Evolutionary conservation across 1,140 invertebrate genomes (phyloP).

Genomic region (Anadara kagoshimensis): DNA sequence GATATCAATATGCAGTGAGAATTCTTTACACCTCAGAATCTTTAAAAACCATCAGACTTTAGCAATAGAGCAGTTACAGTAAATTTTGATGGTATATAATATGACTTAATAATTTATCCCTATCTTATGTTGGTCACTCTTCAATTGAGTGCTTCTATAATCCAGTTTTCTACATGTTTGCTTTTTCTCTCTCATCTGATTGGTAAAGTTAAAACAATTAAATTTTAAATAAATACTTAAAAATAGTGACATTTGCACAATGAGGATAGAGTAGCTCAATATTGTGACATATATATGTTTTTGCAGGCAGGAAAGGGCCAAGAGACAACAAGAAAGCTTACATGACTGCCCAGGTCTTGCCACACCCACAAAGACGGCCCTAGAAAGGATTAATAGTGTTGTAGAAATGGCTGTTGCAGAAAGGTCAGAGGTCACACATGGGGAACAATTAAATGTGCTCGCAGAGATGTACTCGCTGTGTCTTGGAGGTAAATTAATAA

Average conservation of each 20-base stretch:
- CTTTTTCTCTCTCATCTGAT: background rate
- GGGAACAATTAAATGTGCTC: constrained; percentile 72
- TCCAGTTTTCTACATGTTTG: background rate
- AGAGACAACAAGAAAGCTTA: constrained; percentile 29
- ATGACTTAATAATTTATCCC: too few species aligned
- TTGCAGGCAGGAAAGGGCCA: constrained; percentile 52
- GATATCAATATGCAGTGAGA: too few species aligned
- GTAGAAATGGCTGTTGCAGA: constrained; percentile 48
- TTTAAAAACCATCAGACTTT: too few species aligned
- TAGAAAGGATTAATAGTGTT: constrained; percentile 48
- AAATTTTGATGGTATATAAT: too few species aligned
- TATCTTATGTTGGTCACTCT: too few species aligned
- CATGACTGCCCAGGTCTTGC: constrained; percentile 5
- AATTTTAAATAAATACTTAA: background rate
- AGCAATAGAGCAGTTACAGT: too few species aligned
- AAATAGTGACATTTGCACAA: background rate
- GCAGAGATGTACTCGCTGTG: constrained; percentile 72
- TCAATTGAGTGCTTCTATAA: background rate
- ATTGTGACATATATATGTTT: background rate
- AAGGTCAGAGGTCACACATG: constrained; percentile 68
- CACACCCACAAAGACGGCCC: constrained; percentile 49
- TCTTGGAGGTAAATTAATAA: constrained; percentile 45
- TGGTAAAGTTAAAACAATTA: background rate
- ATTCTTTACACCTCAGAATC: too few species aligned
- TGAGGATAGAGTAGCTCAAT: background rate